Base-by-base conservation (phyloP, 2,113 vertebrate genomes). In the Sigmodon hispidus region DNA sequence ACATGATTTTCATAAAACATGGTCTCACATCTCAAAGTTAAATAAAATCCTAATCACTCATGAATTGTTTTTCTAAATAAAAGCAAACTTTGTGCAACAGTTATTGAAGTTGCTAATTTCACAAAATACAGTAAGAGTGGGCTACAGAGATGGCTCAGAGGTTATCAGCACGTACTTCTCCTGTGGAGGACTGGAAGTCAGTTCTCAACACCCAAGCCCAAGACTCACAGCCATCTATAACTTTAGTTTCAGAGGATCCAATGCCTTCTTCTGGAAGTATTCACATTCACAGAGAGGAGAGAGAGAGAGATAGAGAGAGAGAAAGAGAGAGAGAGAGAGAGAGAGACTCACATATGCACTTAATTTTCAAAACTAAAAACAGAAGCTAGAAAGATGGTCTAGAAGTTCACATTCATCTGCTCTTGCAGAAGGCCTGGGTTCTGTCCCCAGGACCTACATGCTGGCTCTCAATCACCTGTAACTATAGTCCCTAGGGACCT, bases 1-100 rank as follows among this genome's bases (percentile, higher is more conserved):
- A 52, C 11, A 92, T 45, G 5, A 92, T 59, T 95, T 24, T 90
- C 45, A 29, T 61, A 87, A 97, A 93, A 79, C n/a, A 79, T 34
- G 67, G 85, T 8, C 36, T 81, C 65, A 12, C 77, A 89, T 45
- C 79, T 86, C 21, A 52, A 72, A 59, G 2, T 63, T 77, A 63
- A 69, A 70, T 40, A 70, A 85, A 90, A 85, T 52, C 63, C 16
- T 72, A 77, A 69, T 69, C 81, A 65, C 59, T 92, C 95, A 90
- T 40, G 61, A 24, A 70, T 85, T 73, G 7, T 10, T 77, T 88
- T 72, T 31, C 45, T 95, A 92, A 72, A 93, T 7, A 5, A 85
- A 94, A 93, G 45, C 67, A 94, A 83, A 84, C 21, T 36, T 90
- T 83, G 12, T 52, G 93, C 6, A 50, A 10, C 40, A 73, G 36